Evolutionary conservation across 2,888 invertebrate genomes (phyloP), one percentile per base, ranked within the genome.

Genomic region (Campopleginae sp.): DNA sequence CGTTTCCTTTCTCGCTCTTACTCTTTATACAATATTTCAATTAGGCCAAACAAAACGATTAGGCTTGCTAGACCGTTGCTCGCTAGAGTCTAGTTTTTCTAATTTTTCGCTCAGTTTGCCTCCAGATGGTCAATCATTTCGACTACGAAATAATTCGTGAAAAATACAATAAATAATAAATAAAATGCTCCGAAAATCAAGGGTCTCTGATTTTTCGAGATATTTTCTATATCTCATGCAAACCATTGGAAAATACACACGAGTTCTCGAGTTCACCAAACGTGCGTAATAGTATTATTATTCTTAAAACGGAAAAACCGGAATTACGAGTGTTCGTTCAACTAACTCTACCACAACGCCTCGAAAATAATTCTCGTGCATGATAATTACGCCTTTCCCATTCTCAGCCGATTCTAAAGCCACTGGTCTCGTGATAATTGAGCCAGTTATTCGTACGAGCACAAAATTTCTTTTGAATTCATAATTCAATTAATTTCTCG

Each of bases 1-100:
- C 82, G 76, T 71, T 72, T 76, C 63, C 76, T 71, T 76, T 77
- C 70, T 58, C 65, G 76, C 66, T 38, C 63, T 23, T 23, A 19
- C 17, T 17, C 65, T 17, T 10, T 27, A 42, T 23, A 51, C 46
- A 65, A 74, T 77, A 61, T 48, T 77, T 75, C 74, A 81, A 85
- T 81, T 78, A 51, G 81, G 70, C 33, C 78, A 46, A 78, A 72
- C 71, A 54, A 38, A 54, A 27, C 74, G 33, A 58, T 78, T 44
- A 68, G 54, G n/a, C 42, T 54, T 19, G 54, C 54, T 38, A 38
- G 54, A 54, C 23, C 54, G 23, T 54, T 54, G 54, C 54, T 54
- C 12, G 12, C 23, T 14, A 27, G 27, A 58, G 27, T 27, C 14
- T 27, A 27, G 58, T 1, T 58, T 27, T 58, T 58, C 27, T 58